A percentile compares a stretch with the other conserved stretches of the same genome.
Conservation (phyloP, 2,797 vertebrate species). For the Sternotherus odoratus region DNA sequence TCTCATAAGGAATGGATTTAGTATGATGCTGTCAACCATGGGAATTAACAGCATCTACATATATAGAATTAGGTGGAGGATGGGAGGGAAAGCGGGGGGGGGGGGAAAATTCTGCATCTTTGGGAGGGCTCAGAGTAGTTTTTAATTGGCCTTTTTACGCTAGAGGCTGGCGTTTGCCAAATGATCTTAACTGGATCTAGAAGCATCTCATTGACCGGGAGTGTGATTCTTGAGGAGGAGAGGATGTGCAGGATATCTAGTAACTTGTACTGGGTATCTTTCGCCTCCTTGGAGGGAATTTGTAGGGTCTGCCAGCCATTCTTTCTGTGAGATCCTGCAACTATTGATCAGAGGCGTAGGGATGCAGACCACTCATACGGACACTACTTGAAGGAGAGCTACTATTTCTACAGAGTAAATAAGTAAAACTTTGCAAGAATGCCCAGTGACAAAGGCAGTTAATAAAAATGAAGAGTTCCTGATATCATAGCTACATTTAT, state of each 20-base stretch:
- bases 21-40: not conserved
- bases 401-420: rapidly evolving
- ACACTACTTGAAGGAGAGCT: not conserved
- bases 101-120: not conserved
- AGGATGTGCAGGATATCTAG: not conserved
- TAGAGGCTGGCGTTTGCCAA: too few species aligned
- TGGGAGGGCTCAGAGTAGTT: not conserved
- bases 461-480: not conserved
- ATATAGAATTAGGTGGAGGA: not conserved
- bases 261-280: not conserved
- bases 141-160: not conserved
- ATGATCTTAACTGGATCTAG: not conserved
- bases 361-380: not conserved
- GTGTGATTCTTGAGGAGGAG: not conserved
- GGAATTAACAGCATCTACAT: not conserved
- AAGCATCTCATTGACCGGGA: not conserved
- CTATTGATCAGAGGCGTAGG: not conserved
- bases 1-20: not conserved
- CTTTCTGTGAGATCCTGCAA: not conserved
- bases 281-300: not conserved
- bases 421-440: not conserved
- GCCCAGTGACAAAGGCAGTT: rapidly evolving
- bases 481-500: not conserved
- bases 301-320: too few species aligned
- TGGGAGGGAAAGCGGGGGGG: not conserved